These are phyloP conservation scores for Leistus spinibarbis DNA, from an alignment of 2,888 invertebrate species.

Conservation along the genomic window DNA sequence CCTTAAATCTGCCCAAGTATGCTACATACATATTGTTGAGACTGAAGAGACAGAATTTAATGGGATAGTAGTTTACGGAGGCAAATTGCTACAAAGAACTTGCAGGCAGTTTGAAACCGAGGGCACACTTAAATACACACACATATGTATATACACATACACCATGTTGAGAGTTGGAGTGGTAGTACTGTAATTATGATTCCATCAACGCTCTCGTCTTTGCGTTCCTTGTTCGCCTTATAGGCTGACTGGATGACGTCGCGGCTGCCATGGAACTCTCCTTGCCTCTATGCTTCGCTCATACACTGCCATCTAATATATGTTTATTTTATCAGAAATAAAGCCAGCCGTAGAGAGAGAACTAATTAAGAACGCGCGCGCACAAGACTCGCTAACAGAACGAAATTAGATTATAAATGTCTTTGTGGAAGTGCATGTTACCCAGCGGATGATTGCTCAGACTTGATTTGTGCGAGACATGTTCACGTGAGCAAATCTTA, in stretches of 20 bases:
- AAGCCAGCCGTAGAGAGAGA: constrained; percentile 6
- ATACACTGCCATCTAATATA: constrained; percentile 7
- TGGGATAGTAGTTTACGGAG: constrained; percentile 15
- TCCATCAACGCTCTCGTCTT: constrained; percentile 10
- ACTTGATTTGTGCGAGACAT: not conserved
- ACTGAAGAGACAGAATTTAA: constrained; percentile 4
- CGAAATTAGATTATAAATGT: constrained; percentile 15
- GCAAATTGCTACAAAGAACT: constrained; percentile 21
- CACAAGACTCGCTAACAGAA: constrained; percentile 8
- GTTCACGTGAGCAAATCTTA: not conserved
- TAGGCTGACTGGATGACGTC: not conserved
- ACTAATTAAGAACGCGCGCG: constrained; percentile 12
- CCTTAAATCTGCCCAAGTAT: not conserved
- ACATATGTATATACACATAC: not conserved
- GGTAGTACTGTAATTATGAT: constrained; percentile 13
- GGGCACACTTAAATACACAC: not conserved
- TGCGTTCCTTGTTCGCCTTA: not conserved
- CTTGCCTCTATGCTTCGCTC: not conserved
- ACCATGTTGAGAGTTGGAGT: not conserved
- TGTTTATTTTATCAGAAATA: constrained; percentile 20
- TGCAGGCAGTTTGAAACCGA: not conserved
- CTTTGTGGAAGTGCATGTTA: constrained; percentile 16
- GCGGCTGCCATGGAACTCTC: not conserved
- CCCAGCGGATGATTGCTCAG: not conserved
- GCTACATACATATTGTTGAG: not conserved